Percentiles rank a stretch among this genome's conserved stretches.
phyloP scores from a whole-genome alignment of 1,140 invertebrate species.

The Drosophila lowei region DNA sequence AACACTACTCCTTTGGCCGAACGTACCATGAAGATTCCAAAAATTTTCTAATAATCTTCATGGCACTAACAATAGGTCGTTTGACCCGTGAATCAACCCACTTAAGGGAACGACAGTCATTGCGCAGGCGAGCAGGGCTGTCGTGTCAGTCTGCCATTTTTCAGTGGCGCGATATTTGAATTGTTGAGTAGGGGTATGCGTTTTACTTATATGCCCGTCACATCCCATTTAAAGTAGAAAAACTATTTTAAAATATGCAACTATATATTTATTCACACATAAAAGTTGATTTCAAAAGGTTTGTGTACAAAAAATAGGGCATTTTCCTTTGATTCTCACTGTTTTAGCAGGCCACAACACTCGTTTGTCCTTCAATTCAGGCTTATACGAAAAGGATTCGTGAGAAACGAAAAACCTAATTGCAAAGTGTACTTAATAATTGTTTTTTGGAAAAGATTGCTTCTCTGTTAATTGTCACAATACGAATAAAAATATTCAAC shows the following conservation, averaged over 20 bases:
- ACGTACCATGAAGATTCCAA: no score
- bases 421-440: slow-evolving; percentile 25
- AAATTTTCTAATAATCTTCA: no score
- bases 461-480: slow-evolving; percentile 75
- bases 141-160: no score
- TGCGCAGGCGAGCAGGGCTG: no score
- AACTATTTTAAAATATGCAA: slow-evolving; percentile 20
- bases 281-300: slow-evolving; percentile 71
- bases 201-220: no score
- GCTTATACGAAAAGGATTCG: slow-evolving; percentile 52
- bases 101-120: no score
- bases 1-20: no score
- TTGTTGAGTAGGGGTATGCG: no score
- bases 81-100: no score
- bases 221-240: background rate
- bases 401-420: slow-evolving; percentile 42
- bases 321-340: slow-evolving; percentile 36
- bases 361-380: slow-evolving; percentile 48
- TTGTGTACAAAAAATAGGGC: slow-evolving; percentile 66
- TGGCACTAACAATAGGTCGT: no score
- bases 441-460: slow-evolving; percentile 60
- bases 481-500: slow-evolving; percentile 74
- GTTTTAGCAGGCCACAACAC: slow-evolving; percentile 63
- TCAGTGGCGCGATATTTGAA: no score
- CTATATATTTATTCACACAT: slow-evolving; percentile 70